Percentiles rank a stretch among this genome's conserved stretches.
Evolutionary conservation across 2,888 invertebrate genomes (phyloP).

Genomic region (Acheta domesticus): DNA sequence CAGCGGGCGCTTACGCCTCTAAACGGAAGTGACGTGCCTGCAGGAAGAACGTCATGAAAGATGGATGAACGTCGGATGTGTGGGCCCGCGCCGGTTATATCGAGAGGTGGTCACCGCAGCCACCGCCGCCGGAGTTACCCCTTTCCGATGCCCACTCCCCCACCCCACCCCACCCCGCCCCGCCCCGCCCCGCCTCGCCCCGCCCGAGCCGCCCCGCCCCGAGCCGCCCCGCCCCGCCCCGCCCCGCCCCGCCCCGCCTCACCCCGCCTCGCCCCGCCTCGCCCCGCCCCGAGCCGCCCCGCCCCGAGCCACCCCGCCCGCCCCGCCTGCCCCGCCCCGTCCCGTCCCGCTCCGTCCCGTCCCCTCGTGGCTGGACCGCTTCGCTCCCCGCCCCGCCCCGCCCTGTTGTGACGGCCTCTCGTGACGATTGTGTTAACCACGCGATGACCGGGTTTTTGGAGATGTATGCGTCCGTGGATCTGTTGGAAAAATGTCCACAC

Average conservation of each 20-base stretch:
- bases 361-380: not conserved
- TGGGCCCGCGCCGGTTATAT: conserved; percentile 5
- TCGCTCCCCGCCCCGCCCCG: not conserved
- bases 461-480: not conserved
- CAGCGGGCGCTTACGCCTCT: conserved; percentile 18
- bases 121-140: too few species aligned
- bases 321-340: too few species aligned
- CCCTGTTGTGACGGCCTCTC: not conserved
- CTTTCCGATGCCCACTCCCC: too few species aligned
- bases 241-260: too few species aligned
- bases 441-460: not conserved
- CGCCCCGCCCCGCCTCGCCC: too few species aligned
- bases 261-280: too few species aligned
- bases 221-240: too few species aligned
- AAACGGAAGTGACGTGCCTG: conserved; percentile 18
- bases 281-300: not conserved
- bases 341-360: not conserved
- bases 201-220: not conserved
- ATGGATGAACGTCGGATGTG: conserved; percentile 18
- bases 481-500: not conserved
- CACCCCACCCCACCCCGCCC: too few species aligned
- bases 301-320: too few species aligned
- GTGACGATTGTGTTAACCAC: not conserved
- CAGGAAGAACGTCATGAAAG: conserved; percentile 18
- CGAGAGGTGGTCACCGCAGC: not conserved